Evolutionary conservation across 2,888 invertebrate species (phyloP), one percentile per base, ranked within the genome.

Genomic region (Agrilus biguttatus): DNA sequence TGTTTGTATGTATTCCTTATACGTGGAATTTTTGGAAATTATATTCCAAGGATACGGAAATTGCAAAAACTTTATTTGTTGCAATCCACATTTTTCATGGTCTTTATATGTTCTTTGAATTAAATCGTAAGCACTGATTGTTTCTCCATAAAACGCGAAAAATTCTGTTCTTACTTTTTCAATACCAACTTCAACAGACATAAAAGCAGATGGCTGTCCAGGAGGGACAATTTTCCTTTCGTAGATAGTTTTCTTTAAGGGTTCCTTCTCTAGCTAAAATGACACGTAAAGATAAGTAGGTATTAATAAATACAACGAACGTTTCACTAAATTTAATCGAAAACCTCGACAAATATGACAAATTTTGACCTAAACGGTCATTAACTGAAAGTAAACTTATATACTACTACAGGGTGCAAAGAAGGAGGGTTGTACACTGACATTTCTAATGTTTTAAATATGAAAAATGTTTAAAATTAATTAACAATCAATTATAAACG

Each of bases 131-230:
- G 77, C 77, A 1, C 74, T 71, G 1, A 77, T 74, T 1, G 71
- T 66, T 59, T 82, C 82, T 59, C 76, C 77, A 56, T 82, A 78
- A 51, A 81, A 80, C 2, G 78, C 80, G 53, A 78, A 80, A 19
- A 79, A 63, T 8, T 77, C 78, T 59, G 73, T 67, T 53, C 70
- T 69, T 47, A 81, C 63, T 51, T 63, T 69, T 46, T 65, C 60
- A 2, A 80, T 72, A 0, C 80, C 81, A 44, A 77, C 73, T 49
- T 76, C 71, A 47, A 77, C 63, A 1, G 68, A 54, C 63, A 77
- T 70, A 55, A 77, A 78, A 45, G 70, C 70, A 1, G 74, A 68
- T 37, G 66, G 68, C 3, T 70, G 63, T 14, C 77, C 76, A 39
- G 72, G 72, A 8, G 75, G 74, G 3, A 73, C 71, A 1, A 82